A percentile compares a stretch with the other conserved stretches of the same genome.
phyloP scores from a whole-genome alignment of 2,113 vertebrate species.

The Perca flavescens region DNA sequence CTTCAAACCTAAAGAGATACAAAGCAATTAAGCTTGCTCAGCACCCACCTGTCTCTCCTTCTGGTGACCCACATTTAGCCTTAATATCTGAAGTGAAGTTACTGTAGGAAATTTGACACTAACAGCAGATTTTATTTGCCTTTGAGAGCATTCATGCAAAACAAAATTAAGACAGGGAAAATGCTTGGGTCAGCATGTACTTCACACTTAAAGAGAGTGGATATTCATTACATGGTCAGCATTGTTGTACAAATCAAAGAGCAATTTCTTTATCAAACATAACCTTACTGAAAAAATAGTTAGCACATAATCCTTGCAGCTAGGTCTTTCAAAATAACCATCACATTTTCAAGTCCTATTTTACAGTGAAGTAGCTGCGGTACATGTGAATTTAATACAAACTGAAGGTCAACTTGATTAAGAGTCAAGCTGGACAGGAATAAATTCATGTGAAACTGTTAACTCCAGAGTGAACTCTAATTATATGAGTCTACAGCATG shows the following conservation, averaged over 20 bases:
- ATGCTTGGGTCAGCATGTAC: slow-evolving; percentile 55
- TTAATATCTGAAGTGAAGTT: slow-evolving; percentile 43
- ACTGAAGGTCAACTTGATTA: slow-evolving; percentile 69
- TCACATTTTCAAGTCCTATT: slow-evolving; percentile 5
- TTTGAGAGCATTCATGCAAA: slow-evolving; percentile 49
- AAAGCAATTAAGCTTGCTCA: slow-evolving; percentile 67
- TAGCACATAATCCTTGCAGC: background rate
- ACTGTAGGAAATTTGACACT: slow-evolving; percentile 39
- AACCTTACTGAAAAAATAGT: slow-evolving; percentile 10
- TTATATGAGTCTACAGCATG: slow-evolving; percentile 51
- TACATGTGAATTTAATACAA: slow-evolving; percentile 34
- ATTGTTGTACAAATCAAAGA: slow-evolving; percentile 34
- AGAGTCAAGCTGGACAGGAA: slow-evolving; percentile 49
- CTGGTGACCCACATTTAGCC: slow-evolving; percentile 67
- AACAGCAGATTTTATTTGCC: slow-evolving; percentile 60
- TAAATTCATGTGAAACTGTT: slow-evolving; percentile 56
- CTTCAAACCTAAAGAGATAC: slow-evolving; percentile 35
- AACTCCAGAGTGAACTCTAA: slow-evolving; percentile 57
- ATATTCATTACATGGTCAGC: slow-evolving; percentile 4
- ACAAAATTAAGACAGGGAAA: slow-evolving; percentile 43
- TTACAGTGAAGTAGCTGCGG: slow-evolving; percentile 1
- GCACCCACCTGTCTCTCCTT: slow-evolving; percentile 33
- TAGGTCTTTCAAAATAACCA: slow-evolving; percentile 18
- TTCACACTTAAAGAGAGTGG: slow-evolving; percentile 31
- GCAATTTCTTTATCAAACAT: slow-evolving; percentile 11